These are phyloP conservation scores for Drosophila truncata DNA, from an alignment of 1,140 invertebrate genomes.

Conservation along the genomic window DNA sequence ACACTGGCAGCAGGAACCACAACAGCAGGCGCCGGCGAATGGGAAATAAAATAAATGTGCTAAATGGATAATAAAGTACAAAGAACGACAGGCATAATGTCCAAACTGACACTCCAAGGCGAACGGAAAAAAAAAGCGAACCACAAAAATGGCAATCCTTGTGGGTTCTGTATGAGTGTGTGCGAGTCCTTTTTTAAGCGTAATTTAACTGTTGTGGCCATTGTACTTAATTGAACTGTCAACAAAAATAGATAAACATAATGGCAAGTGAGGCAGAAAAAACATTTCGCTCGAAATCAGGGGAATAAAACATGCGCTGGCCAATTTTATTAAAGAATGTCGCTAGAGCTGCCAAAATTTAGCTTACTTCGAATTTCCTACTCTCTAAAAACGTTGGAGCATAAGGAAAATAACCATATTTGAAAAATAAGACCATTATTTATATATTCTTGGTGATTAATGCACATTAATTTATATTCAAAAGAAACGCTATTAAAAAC, in stretches of 20 bases:
- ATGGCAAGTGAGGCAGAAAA: constrained; percentile 37
- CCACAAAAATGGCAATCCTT: constrained; percentile 39
- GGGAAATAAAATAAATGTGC: constrained; percentile 82
- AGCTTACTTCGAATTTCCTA: neutral
- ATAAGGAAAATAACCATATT: constrained; percentile 1
- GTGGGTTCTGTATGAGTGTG: constrained; percentile 4
- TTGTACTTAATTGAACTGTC: constrained; percentile 82
- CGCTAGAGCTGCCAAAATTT: neutral
- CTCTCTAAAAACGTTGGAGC: neutral
- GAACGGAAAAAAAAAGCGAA: constrained; percentile 32
- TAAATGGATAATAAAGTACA: constrained; percentile 83
- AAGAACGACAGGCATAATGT: constrained; percentile 78
- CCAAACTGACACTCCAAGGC: constrained; percentile 58
- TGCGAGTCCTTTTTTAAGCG: constrained; percentile 68
- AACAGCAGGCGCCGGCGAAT: constrained; percentile 36
- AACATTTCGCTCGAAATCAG: constrained; percentile 22
- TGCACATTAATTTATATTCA: too few relatives aligned
- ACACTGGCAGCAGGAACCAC: constrained; percentile 32
- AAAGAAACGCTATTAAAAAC: too few relatives aligned
- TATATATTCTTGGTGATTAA: too few relatives aligned
- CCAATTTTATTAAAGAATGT: constrained; percentile 26
- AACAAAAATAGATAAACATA: constrained; percentile 77
- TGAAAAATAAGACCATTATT: neutral
- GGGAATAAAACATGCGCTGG: neutral
- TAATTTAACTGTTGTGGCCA: constrained; percentile 78